Conservation (phyloP, 2,113 vertebrate genomes). For the Psettodes erumei region DNA sequence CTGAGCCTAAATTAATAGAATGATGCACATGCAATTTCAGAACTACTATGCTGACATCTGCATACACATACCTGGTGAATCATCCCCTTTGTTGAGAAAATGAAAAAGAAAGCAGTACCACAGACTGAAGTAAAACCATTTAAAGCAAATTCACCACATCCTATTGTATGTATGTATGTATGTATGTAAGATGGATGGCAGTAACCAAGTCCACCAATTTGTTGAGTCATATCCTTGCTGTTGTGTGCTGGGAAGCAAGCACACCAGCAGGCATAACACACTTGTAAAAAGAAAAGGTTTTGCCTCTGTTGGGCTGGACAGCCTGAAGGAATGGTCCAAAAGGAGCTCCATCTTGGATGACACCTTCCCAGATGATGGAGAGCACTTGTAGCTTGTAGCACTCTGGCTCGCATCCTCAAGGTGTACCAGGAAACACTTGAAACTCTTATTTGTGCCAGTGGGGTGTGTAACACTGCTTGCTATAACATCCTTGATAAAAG, state of each 20-base stretch:
- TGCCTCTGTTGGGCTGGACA: constrained; percentile 2
- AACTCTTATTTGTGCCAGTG: constrained; percentile 18
- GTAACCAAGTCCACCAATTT: not conserved
- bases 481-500: constrained; percentile 20
- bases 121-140: no score
- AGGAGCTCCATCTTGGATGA: constrained; percentile 46
- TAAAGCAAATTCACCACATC: no score
- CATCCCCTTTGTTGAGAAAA: no score
- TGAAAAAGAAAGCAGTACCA: no score
- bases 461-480: not conserved
- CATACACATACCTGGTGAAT: not conserved
- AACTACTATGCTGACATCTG: not conserved
- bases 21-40: not conserved
- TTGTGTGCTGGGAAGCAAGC: not conserved
- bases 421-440: constrained; percentile 14
- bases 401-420: constrained; percentile 30
- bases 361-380: constrained; percentile 23
- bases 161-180: no score
- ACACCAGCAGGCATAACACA: constrained; percentile 28
- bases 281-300: not conserved
- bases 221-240: constrained; percentile 9
- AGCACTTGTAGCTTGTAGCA: constrained; percentile 41
- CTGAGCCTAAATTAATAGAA: not conserved
- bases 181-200: not conserved
- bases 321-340: constrained; percentile 40